Conservation (phyloP, 1,140 invertebrate species). For the Mamestra configurata region DNA sequence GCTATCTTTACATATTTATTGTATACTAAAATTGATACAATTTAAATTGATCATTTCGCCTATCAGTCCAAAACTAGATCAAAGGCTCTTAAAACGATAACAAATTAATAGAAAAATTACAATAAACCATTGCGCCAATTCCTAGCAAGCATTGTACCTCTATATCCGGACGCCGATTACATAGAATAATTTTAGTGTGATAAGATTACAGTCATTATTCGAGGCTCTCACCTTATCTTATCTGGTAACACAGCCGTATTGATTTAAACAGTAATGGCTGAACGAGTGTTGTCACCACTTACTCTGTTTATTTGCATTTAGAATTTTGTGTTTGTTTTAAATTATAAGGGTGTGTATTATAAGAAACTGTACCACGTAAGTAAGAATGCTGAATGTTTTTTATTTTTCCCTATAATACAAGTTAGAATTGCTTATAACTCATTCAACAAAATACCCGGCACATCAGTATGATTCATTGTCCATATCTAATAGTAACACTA, state of each 20-base stretch:
- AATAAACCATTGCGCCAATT: background rate
- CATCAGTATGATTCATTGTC: background rate
- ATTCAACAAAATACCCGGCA: background rate
- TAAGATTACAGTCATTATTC: constrained; percentile 74
- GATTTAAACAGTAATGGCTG: constrained; percentile 70
- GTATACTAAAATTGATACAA: too few species aligned
- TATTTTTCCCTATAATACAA: background rate
- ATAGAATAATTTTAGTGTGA: constrained; percentile 64
- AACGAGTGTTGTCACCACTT: constrained; percentile 56
- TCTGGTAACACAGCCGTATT: constrained; percentile 66
- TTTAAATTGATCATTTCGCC: too few species aligned
- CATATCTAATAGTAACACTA: background rate
- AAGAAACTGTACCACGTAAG: constrained; percentile 6
- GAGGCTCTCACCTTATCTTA: constrained; percentile 69
- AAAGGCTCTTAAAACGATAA: background rate
- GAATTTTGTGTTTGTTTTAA: constrained; percentile 22
- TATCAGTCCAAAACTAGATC: background rate
- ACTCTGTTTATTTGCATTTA: constrained; percentile 61
- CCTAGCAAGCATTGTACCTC: background rate
- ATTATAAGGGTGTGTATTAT: constrained; percentile 56
- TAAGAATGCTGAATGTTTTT: constrained; percentile 54
- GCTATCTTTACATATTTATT: too few species aligned
- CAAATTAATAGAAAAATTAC: background rate
- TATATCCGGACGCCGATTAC: constrained; percentile 44
- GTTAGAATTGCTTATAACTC: background rate